A percentile compares a stretch with the other conserved stretches of the same genome.
These are phyloP conservation scores for Drosophila parabipectinata DNA, from an alignment of 1,140 invertebrate species.

Conservation along the genomic window DNA sequence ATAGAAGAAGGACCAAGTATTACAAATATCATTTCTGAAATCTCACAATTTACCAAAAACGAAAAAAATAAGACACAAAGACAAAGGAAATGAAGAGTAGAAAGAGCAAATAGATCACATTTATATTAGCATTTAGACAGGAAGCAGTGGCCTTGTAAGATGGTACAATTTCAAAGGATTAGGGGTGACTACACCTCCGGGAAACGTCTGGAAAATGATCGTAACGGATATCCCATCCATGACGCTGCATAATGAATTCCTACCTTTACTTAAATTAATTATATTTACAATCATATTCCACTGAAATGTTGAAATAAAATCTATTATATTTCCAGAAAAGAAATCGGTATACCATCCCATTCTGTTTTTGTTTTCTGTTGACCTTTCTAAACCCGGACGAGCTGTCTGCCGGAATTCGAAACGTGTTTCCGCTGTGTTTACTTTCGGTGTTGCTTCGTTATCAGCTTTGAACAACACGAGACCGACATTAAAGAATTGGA, in stretches of 20 bases:
- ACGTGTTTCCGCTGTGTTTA: conserved; percentile 49
- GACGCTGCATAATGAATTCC: conserved; percentile 28
- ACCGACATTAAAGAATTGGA: conserved; percentile 28
- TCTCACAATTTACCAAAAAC: conserved; percentile 66
- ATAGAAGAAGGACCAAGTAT: conserved; percentile 65
- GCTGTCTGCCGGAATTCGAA: conserved; percentile 2
- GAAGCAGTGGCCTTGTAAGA: background rate
- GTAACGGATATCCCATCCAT: background rate
- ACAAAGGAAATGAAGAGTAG: conserved; percentile 11
- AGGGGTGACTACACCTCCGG: conserved; percentile 8
- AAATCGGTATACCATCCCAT: background rate
- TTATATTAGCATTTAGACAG: conserved; percentile 43
- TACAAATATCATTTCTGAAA: conserved; percentile 68
- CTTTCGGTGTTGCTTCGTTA: conserved; percentile 24
- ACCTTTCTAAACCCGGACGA: conserved; percentile 40
- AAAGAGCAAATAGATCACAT: conserved; percentile 24
- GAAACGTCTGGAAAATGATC: conserved; percentile 10
- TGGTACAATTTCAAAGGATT: background rate
- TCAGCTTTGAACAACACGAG: conserved; percentile 42
- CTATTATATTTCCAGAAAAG: conserved; percentile 20
- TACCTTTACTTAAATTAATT: conserved; percentile 13
- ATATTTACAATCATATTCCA: conserved; percentile 19
- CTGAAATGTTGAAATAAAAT: conserved; percentile 41
- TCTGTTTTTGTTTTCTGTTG: conserved; percentile 1
- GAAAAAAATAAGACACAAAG: conserved; percentile 17